Evolutionary conservation across 1,140 invertebrate species (phyloP).

Genomic region (Zelostemma sp.): DNA sequence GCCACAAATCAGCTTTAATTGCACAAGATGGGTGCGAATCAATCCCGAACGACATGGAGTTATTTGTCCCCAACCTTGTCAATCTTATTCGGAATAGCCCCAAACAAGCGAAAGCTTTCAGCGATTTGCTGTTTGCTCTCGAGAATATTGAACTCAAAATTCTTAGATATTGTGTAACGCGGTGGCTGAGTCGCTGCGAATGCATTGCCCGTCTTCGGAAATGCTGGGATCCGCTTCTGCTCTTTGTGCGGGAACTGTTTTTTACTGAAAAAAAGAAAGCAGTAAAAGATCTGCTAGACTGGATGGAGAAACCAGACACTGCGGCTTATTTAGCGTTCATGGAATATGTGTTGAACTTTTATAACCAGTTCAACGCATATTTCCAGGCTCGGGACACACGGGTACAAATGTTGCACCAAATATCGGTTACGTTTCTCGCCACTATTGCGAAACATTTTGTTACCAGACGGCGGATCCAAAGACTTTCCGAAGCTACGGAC

Average conservation of each 20-base stretch:
- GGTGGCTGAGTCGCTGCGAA: not conserved
- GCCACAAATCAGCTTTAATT: no score
- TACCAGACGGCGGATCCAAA: conserved; percentile 18
- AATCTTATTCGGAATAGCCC: no score
- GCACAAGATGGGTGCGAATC: no score
- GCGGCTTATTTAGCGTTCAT: conserved; percentile 27
- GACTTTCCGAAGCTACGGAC: not conserved
- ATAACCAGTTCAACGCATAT: conserved; percentile 18
- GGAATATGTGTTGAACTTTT: conserved; percentile 21
- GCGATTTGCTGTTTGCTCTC: no score
- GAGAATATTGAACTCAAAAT: no score
- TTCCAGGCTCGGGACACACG: conserved; percentile 23
- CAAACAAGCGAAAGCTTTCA: no score
- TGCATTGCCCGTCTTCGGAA: conserved; percentile 17
- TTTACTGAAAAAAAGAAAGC: conserved; percentile 5
- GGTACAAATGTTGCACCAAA: conserved; percentile 14
- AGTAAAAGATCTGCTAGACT: not conserved
- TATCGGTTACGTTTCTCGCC: not conserved
- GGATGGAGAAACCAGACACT: conserved; percentile 9
- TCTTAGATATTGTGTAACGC: no score
- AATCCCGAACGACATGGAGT: no score
- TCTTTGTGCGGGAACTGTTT: conserved; percentile 8
- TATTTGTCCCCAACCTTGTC: no score
- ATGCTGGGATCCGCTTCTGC: conserved; percentile 3
- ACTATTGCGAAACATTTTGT: conserved; percentile 14